A percentile compares a stretch with the other conserved stretches of the same genome.
Conservation (phyloP, 2,113 vertebrate species). For the Pseudopodoces humilis region DNA sequence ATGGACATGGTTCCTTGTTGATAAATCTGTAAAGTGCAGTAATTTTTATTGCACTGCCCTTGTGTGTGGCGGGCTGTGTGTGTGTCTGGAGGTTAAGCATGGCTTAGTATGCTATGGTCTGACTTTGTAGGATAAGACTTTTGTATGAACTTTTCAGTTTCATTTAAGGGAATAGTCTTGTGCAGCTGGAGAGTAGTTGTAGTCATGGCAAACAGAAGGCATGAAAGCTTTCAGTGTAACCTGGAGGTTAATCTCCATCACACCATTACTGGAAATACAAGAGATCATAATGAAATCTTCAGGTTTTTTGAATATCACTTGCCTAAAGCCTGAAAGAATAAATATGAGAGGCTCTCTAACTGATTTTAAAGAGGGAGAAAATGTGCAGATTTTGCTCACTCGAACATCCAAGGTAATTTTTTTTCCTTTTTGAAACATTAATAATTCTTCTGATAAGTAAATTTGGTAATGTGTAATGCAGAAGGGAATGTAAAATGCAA, state of each 20-base stretch:
- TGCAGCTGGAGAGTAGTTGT: neutral
- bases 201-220: neutral
- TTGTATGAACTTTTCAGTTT: neutral
- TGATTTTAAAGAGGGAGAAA: neutral
- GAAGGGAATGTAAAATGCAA: neutral
- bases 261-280: conserved; percentile 9
- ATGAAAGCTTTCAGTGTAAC: neutral
- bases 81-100: neutral
- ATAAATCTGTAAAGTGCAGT: neutral
- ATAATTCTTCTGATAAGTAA: conserved; percentile 1
- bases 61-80: neutral
- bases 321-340: neutral
- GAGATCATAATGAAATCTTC: conserved; percentile 24
- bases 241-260: conserved; percentile 27
- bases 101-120: neutral
- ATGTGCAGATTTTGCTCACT: neutral
- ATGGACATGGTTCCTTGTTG: neutral
- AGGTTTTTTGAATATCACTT: neutral
- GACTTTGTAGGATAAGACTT: neutral
- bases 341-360: neutral
- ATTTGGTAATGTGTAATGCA: neutral
- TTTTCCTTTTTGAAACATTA: neutral
- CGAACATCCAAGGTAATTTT: neutral
- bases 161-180: neutral
- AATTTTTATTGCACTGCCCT: neutral